Evolutionary conservation across 2,797 vertebrate species (phyloP), one percentile per base, ranked within the genome.

Genomic region (Pangasius sanitwongsei): DNA sequence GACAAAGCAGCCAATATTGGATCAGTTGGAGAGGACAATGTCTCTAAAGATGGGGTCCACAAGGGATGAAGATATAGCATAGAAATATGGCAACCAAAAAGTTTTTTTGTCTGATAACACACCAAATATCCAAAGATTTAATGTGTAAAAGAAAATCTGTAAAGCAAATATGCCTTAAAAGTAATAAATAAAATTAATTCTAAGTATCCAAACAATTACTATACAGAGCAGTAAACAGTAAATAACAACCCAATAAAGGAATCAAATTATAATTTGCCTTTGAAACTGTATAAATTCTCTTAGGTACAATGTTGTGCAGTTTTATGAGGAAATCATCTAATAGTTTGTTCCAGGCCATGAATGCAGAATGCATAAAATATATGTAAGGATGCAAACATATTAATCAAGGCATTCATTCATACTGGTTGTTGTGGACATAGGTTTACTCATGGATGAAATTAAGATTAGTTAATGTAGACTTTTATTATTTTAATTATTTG

Each of bases 1-100:
- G 92, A 94, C 90, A 94, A 95, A 94, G 90, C 89, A 90, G 92
- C 93, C 89, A 81, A 90, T 92, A 91, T 89, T 88, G 90, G 88
- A 86, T 87, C 91, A 83, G 88, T 92, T 89, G 78, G 50, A 87
- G 18, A 48, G 86, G 88, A 94, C 90, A 92, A 92, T 89, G 61
- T 78, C 13, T 86, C 67, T 20, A 31, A 34, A 85, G 70, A 87
- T 86, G 9, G 65, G 81, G 41, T 85, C 16, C 89, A 69, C 84
- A 88, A 31, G 50, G n/a, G 37, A 55, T 61, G 34, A 63, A 44
- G 9, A 31, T 53, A 53, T 20, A 31, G 3, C n/a, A 80, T 4
- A 81, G 50, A 81, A 77, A 16, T n/a, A n/a, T 13, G 11, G 41
- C 25, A 77, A 77, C 11, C 44, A n/a, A 28, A 75, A 75, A n/a